Percentiles rank a stretch among this genome's conserved stretches.
Evolutionary conservation across 1,140 invertebrate species (phyloP).

Genomic region (Listronotus bonariensis): DNA sequence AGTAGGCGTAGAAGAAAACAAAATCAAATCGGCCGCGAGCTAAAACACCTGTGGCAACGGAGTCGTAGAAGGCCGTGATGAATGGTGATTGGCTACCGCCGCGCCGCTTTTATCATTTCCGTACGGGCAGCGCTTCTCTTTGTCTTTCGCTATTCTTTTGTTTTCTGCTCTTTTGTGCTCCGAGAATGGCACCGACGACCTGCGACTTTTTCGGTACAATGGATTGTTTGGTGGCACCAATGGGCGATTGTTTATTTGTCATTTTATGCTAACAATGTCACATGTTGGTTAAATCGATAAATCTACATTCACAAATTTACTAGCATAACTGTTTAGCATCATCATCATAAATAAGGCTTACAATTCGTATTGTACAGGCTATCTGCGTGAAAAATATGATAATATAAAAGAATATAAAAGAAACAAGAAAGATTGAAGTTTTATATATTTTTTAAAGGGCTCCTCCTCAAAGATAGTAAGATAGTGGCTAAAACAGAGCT

Average conservation of each 20-base stretch:
- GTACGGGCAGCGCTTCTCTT: constrained; percentile 12
- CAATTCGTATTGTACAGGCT: no score
- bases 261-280: neutral
- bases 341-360: no score
- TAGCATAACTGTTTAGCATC: no score
- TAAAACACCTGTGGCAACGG: constrained; percentile 22
- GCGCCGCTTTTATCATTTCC: constrained; percentile 25
- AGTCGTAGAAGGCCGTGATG: constrained; percentile 9
- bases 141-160: constrained; percentile 2
- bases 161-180: neutral
- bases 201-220: neutral
- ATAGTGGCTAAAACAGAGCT: no score
- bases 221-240: neutral
- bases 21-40: constrained; percentile 11
- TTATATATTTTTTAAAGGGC: no score
- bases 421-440: no score
- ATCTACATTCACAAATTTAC: no score
- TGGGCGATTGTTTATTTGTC: constrained; percentile 2
- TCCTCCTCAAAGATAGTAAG: no score
- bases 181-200: neutral
- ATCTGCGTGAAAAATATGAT: no score
- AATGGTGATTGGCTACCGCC: constrained; percentile 32
- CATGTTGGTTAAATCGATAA: no score
- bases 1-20: neutral
- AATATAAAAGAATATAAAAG: no score